Base-by-base conservation (phyloP, 2,888 invertebrate genomes). In the Salticus scenicus region DNA sequence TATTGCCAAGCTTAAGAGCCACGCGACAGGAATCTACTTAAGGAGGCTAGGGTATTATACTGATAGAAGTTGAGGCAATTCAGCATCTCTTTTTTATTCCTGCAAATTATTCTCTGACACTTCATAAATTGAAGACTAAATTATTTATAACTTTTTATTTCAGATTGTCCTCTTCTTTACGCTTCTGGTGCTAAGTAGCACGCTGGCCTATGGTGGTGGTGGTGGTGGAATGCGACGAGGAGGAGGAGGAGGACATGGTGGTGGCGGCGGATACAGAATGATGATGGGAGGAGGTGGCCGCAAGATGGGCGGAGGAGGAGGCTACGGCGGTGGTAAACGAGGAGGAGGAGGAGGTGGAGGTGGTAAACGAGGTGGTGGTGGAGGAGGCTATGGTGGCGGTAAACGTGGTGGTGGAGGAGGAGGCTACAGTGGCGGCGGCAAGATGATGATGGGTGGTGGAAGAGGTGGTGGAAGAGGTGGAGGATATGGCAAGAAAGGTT, bases 251-350 rank as follows among this genome's bases (percentile, higher is more conserved):
- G 69, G 69, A 5, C 72, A 72, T 63, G 78, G 78, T 51, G 77
- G 67, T 5, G 64, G 66, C 10, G 66, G 51, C 0, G 75, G 75
- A 1, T 74, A 70, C 42, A 71, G 75, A 10, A 75, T 70, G 7
- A 75, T 69, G 1, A 69, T 70, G 0, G 57, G 70, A 41, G 57
- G 70, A 10, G 30, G 24, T 12, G 63, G 47, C 1, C 74, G 81
- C 10, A 70, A 75, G 30, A 63, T 28, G 7, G 47, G 51, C 14
- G 51, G 67, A 5, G 79, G 79, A 8, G 77, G 69, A n/a, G 84
- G 73, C 0, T 64, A 66, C 2, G 51, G 72, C 0, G 42, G 66
- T 8, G 80, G 79, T 24, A 42, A 47, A 1, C 41, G 70, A 0
- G 82, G 82, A 0, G 63, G 51, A 2, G 17, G 69, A 10, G 69